A percentile compares a stretch with the other conserved stretches of the same genome.
Evolutionary conservation across 2,888 invertebrate genomes (phyloP).

Genomic region (Agrochola macilenta): DNA sequence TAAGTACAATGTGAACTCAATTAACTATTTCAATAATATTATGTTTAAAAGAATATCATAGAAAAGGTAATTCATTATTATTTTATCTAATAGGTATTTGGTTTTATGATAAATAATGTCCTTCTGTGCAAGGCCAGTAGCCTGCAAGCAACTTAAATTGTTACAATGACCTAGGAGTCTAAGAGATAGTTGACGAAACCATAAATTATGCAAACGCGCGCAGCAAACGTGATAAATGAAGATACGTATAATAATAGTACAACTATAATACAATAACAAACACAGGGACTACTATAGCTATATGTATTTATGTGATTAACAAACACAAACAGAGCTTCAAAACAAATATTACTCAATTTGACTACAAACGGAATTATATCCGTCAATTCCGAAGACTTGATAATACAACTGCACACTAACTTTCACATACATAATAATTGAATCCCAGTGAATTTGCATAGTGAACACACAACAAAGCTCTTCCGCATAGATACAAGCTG

Average conservation of each 20-base stretch:
- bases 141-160: conserved; percentile 1
- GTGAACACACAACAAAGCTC: conserved; percentile 25
- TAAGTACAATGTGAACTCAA: neutral
- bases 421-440: conserved; percentile 35
- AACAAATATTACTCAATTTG: conserved; percentile 27
- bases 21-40: neutral
- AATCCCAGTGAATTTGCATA: conserved; percentile 33
- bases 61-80: conserved; percentile 3
- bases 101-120: conserved; percentile 2
- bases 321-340: conserved; percentile 19
- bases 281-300: neutral
- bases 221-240: conserved; percentile 17
- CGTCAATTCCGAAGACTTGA: conserved; percentile 21
- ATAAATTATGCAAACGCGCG: conserved; percentile 16
- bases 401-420: conserved; percentile 33
- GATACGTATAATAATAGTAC: neutral
- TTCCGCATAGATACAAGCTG: conserved; percentile 44
- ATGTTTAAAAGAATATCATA: neutral
- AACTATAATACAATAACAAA: conserved; percentile 30
- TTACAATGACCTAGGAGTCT: neutral
- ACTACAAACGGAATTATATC: conserved; percentile 19
- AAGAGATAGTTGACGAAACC: neutral
- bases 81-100: neutral
- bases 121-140: conserved; percentile 39
- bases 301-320: neutral